A percentile compares a stretch with the other conserved stretches of the same genome.
Conservation (phyloP, 1,140 invertebrate genomes). For the Battus philenor region DNA sequence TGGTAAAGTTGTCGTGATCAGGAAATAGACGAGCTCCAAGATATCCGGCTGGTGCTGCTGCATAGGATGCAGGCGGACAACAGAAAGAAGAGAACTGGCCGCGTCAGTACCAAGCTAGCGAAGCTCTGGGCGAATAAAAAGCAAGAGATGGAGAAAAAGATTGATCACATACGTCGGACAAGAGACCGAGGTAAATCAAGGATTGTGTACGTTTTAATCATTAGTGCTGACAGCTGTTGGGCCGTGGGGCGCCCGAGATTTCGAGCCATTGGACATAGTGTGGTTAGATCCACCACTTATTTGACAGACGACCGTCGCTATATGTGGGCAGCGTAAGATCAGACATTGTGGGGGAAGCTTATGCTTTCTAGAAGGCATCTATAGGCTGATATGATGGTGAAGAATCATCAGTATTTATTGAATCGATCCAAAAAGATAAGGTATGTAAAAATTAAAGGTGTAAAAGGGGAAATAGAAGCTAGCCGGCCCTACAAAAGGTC, state of each 20-base stretch:
- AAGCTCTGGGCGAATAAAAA: slow-evolving; percentile 63
- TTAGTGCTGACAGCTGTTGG: too few relatives aligned
- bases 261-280: neutral
- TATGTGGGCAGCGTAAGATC: too few relatives aligned
- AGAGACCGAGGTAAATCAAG: slow-evolving; percentile 67
- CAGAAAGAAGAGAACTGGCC: slow-evolving; percentile 41
- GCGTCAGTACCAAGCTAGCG: slow-evolving; percentile 66
- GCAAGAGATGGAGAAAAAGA: slow-evolving; percentile 54
- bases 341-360: neutral
- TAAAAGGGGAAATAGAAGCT: too few relatives aligned
- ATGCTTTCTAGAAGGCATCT: neutral
- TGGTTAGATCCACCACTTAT: neutral
- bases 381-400: too few relatives aligned
- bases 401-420: neutral
- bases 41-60: slow-evolving; percentile 74
- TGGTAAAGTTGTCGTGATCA: too few relatives aligned
- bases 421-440: neutral
- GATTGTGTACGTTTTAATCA: too few relatives aligned
- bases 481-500: too few relatives aligned
- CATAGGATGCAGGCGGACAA: slow-evolving; percentile 53
- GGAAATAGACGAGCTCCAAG: slow-evolving; percentile 80
- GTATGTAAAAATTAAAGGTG: too few relatives aligned
- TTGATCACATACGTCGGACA: slow-evolving; percentile 52
- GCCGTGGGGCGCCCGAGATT: neutral
- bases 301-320: neutral